Evolutionary conservation across 2,888 invertebrate genomes (phyloP), one percentile per base, ranked within the genome.

Genomic region (Platynereis dumerilii): DNA sequence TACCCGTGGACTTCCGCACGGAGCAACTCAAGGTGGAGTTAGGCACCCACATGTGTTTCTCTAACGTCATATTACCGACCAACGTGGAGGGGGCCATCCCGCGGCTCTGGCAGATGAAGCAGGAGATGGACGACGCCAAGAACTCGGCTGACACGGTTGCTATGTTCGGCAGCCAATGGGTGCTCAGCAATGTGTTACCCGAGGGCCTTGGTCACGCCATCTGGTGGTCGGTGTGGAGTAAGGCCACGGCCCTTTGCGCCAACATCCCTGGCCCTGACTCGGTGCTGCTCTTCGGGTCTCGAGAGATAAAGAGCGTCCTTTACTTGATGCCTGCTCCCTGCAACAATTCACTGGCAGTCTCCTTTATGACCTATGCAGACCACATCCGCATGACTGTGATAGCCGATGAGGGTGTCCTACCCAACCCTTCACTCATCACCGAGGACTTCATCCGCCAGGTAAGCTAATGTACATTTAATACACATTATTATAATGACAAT

Each of bases 11-110:
- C 65, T 75, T 80, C 54, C 74, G 75, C 63, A 67, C 70, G 29
- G 58, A 72, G 22, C 68, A 71, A 68, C 17, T 48, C 57, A 27
- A 52, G 24, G 54, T 67, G 24, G 22, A 52, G 7, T 69, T 72
- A 63, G 70, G 74, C 12, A 75, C 75, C 65, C 65, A 78, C 59
- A 77, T 78, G 58, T 64, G 78, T 12, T 71, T 80, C 57, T 68
- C 83, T 29, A 76, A 79, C 20, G 64, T 84, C 2, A 66, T 72
- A 2, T 79, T 88, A 53, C 88, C 88, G 26, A 85, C 86, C 52
- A 85, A 86, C 70, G 86, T 86, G 1, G 88, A 88, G 76, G 88
- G 87, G n/a, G 86, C 86, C 44, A 86, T 88, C 28, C 88, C 88
- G 1, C 82, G 88, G 28, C 82, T 88, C 2, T 88, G 88, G 88